Evolutionary conservation across 2,113 vertebrate species (phyloP).

Genomic region (Myrmecobius fasciatus): DNA sequence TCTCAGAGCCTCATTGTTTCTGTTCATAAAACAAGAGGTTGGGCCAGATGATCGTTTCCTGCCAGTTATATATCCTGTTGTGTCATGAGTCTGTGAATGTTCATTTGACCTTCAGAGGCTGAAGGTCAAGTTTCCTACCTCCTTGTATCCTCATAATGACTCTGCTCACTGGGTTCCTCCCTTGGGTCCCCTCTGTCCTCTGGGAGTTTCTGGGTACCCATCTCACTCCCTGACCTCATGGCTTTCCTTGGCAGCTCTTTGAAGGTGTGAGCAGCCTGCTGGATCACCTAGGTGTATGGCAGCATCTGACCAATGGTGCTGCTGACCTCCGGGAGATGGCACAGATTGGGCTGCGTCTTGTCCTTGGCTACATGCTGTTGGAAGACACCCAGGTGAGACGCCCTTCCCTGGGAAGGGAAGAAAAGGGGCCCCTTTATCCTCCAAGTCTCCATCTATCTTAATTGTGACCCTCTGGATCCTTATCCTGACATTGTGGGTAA

Average conservation of each 20-base stretch:
- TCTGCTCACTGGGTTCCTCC: not conserved
- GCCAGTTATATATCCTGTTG: not conserved
- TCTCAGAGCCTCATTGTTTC: not conserved
- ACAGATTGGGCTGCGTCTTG: constrained; percentile 93
- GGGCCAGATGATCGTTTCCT: not conserved
- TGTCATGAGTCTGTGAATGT: not conserved
- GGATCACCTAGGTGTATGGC: constrained; percentile 94
- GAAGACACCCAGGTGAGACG: constrained; percentile 90
- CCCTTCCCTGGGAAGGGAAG: not conserved
- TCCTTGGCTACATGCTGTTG: constrained; percentile 92
- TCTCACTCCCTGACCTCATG: not conserved
- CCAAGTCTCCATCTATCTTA: not conserved
- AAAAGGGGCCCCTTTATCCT: not conserved
- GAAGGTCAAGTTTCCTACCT: not conserved
- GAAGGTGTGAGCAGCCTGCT: constrained; percentile 95
- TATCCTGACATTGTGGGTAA: not conserved
- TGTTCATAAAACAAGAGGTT: not conserved
- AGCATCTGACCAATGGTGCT: constrained; percentile 85
- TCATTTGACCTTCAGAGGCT: not conserved
- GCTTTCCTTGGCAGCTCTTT: constrained; percentile 86
- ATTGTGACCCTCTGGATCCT: not conserved
- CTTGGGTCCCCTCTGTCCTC: not conserved
- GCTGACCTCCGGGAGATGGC: constrained; percentile 95
- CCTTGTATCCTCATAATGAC: not conserved
- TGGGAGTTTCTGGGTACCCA: accelerated